Evolutionary conservation across 2,888 invertebrate genomes (phyloP).

Genomic region (Rotaria sp.): DNA sequence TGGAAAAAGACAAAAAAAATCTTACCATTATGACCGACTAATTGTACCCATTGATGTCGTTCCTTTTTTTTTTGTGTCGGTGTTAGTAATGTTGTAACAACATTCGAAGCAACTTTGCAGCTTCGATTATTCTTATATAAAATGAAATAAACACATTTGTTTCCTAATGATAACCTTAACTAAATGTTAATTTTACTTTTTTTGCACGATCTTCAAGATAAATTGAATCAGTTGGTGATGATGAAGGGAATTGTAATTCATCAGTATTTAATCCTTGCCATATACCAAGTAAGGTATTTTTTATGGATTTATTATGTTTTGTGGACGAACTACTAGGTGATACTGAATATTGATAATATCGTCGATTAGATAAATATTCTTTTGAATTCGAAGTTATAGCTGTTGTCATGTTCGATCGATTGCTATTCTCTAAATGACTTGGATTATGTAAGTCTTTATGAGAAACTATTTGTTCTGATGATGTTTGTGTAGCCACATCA

Average conservation of each 20-base stretch:
- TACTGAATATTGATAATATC: not conserved
- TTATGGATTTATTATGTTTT: not conserved
- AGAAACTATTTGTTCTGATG: not conserved
- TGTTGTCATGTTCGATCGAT: not conserved
- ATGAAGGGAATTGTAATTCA: not conserved
- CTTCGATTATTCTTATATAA: not conserved
- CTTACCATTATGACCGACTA: conserved; percentile 37
- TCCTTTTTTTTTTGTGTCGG: not conserved
- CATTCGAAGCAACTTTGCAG: not conserved
- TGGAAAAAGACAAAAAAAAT: not conserved
- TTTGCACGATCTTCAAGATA: not conserved
- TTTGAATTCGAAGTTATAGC: not conserved
- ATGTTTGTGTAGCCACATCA: not conserved
- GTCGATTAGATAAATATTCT: not conserved
- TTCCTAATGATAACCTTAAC: not conserved
- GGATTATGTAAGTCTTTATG: not conserved
- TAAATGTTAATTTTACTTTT: not conserved
- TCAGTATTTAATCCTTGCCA: not conserved
- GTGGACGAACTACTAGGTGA: not conserved
- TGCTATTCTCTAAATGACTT: not conserved
- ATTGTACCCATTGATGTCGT: conserved; percentile 37
- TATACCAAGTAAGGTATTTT: not conserved
- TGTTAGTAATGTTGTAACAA: not conserved
- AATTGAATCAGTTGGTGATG: not conserved
- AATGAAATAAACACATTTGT: not conserved